Evolutionary conservation across 1,140 invertebrate genomes (phyloP), one percentile per base, ranked within the genome.

Genomic region (Globodera rostochiensis): DNA sequence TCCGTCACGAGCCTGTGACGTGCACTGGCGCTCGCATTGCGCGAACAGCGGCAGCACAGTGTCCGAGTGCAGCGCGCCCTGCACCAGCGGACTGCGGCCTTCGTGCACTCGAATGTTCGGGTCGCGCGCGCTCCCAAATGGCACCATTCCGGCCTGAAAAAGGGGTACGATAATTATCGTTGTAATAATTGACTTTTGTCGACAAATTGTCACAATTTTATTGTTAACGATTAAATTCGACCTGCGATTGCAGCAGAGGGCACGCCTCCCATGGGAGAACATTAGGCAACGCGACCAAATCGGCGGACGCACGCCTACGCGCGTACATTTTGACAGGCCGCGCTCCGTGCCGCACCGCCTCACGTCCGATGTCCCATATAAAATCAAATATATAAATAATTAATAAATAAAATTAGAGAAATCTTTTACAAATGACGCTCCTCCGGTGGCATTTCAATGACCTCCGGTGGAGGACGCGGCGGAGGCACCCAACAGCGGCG

Each of bases 1-100:
- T 36, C 86, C 85, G 77, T 86, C 86, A 67, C 83, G 85, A 8
- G 85, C 85, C 69, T 85, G 86, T n/a, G 85, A 84, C 19, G 86
- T 80, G 13, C 60, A 36, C 11, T 64, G 53, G 47, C 82, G 77
- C 25, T 46, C 83, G 46, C 67, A 67, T 6, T 87, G 80, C 57
- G 77, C 81, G 53, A 87, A 86, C 19, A 86, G 73, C n/a, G 85
- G 80, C 5, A 87, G 46, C 13, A 81, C 47, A 8, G 80, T 82
- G 69, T 82, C 82, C 13, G 82, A 73, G 53, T 83, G 80, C 21
- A 83, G 73, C 25, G 70, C 73, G 57, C 80, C 82, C 57, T 86
- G 80, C 13, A 83, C 84, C 46, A 86, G 80, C 53, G 86, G 70
- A 53, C 66, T 77, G 46, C 77, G 73, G 47, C 84, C 85, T 19